Percentiles rank a stretch among this genome's conserved stretches.
Evolutionary conservation across 2,797 vertebrate species (phyloP).

Genomic region (Pipistrellus pygmaeus): DNA sequence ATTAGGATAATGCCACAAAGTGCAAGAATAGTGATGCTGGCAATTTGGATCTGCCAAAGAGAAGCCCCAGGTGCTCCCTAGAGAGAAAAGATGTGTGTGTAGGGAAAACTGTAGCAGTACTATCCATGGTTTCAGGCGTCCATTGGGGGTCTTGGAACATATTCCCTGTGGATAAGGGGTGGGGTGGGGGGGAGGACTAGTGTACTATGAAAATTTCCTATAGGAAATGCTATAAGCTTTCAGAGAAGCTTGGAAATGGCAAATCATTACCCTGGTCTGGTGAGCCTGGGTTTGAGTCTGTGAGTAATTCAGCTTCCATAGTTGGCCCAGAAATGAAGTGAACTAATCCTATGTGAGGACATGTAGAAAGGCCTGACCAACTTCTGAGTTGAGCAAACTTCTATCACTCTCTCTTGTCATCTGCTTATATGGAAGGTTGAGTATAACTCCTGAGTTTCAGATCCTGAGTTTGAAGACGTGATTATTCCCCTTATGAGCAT

Average conservation of each 20-base stretch:
- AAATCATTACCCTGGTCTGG: neutral
- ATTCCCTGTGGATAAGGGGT: neutral
- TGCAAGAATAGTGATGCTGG: neutral
- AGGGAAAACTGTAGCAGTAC: neutral
- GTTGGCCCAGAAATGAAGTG: neutral
- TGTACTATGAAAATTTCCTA: neutral
- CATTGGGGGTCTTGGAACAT: neutral
- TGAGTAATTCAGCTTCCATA: neutral
- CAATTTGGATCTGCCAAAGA: no score
- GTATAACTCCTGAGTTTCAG: neutral
- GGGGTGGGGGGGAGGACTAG: no score
- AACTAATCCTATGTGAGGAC: neutral
- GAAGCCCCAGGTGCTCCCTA: neutral
- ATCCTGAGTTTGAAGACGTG: neutral
- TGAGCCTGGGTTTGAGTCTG: neutral
- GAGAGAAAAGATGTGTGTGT: neutral
- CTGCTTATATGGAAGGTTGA: neutral
- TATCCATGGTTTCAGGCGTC: neutral
- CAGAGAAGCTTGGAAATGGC: conserved; percentile 19
- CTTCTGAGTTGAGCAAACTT: neutral
- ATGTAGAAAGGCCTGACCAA: neutral
- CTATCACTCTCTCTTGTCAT: neutral
- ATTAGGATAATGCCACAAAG: neutral
- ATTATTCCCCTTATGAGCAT: neutral
- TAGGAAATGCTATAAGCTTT: neutral